Evolutionary conservation across 2,888 invertebrate species (phyloP).

Genomic region (Rhagium mordax): DNA sequence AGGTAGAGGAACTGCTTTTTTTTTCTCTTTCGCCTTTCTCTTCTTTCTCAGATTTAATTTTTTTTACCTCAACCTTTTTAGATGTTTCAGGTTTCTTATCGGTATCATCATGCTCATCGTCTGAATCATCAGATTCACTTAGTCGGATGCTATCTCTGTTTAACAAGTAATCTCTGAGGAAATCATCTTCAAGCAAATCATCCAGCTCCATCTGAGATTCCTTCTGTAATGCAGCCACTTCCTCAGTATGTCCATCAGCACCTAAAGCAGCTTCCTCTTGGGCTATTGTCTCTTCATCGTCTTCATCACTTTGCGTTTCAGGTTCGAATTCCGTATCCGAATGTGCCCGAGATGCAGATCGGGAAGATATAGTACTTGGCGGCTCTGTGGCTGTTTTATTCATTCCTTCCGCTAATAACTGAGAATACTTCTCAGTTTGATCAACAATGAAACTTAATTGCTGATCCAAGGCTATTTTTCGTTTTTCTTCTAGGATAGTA

Average conservation of each 20-base stretch:
- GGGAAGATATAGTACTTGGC: slow-evolving; percentile 71
- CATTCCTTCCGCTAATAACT: slow-evolving; percentile 90
- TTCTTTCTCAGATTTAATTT: slow-evolving; percentile 76
- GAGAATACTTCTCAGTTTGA: slow-evolving; percentile 97
- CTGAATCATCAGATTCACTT: slow-evolving; percentile 65
- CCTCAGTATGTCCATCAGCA: slow-evolving; percentile 76
- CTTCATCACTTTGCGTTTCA: slow-evolving; percentile 81
- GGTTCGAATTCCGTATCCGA: slow-evolving; percentile 90
- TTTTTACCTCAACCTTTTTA: slow-evolving; percentile 60
- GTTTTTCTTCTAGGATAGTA: slow-evolving; percentile 92
- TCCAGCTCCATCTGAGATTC: slow-evolving; percentile 93
- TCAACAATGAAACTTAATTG: slow-evolving; percentile 98
- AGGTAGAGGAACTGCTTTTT: slow-evolving; percentile 80
- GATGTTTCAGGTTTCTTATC: slow-evolving; percentile 67
- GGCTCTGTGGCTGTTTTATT: slow-evolving; percentile 73
- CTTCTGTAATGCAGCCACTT: slow-evolving; percentile 87
- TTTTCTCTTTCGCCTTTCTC: slow-evolving; percentile 79
- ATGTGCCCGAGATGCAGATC: slow-evolving; percentile 67
- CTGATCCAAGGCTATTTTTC: slow-evolving; percentile 95
- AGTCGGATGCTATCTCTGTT: slow-evolving; percentile 76
- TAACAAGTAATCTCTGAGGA: slow-evolving; percentile 87
- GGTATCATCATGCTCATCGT: slow-evolving; percentile 43
- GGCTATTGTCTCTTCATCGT: slow-evolving; percentile 96
- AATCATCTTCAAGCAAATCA: slow-evolving; percentile 84
- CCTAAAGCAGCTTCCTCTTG: slow-evolving; percentile 79